Base-by-base conservation (phyloP, 2,113 vertebrate genomes). In the Gymnocephalus cernua region DNA sequence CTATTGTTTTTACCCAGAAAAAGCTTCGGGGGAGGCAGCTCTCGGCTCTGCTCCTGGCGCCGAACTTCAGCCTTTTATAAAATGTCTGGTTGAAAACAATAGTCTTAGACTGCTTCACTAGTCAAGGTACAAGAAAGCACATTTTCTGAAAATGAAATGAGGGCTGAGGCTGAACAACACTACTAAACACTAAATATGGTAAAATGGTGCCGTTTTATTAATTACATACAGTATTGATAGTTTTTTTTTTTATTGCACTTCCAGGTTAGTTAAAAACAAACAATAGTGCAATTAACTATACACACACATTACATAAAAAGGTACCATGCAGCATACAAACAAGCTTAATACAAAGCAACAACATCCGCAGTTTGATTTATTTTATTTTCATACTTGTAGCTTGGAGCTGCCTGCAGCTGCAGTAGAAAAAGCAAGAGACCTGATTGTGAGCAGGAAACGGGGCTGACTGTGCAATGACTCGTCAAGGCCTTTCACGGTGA, bases 331-430 rank as follows among this genome's bases (percentile, higher is more conserved):
- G 88, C 92, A 77, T 94, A 94, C 80, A 93, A 92, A 93, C 87
- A 82, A 92, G 87, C 84, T 79, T 90, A 90, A 92, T 89, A 91
- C 83, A 92, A 93, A 92, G 90, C 86, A 90, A 89, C 71, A 83
- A 86, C 38, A 74, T 79, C 77, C 10, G 66, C 73, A 78, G 44
- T 85, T 88, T 61, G 73, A 68, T 85, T 80, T 91, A 57, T 69
- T 73, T 57, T 56, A 44, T 80, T 86, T 87, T 88, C 61, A 82
- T 80, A 84, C 57, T 79, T 75, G 74, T 61, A 90, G 92, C 91
- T 91, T 23, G 54, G 92, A 95, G 95, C 95, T 95, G 95, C 95
- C 95, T 93, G 95, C 95, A 96, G 95, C 95, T 95, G 94, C 92
- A 90, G 88, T 87, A 93, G 76, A 94, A 93, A 94, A 89, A 92